Evolutionary conservation across 1,140 invertebrate genomes (phyloP).

Genomic region (Drosophila nasuta): DNA sequence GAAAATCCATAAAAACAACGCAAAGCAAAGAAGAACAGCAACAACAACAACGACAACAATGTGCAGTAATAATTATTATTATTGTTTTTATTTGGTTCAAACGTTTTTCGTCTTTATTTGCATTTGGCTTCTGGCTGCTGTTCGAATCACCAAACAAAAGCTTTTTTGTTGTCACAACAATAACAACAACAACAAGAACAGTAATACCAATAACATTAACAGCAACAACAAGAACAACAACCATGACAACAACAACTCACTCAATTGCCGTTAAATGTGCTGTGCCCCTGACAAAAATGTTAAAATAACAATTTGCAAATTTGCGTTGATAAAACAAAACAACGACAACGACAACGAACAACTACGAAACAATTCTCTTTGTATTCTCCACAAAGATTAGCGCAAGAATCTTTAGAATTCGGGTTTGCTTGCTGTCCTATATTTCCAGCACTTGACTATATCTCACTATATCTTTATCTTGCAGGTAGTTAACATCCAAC

Average conservation of each 20-base stretch:
- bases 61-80: conserved; percentile 33
- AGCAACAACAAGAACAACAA: background rate
- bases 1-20: conserved; percentile 69
- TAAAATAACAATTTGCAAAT: conserved; percentile 3
- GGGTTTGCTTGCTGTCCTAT: background rate
- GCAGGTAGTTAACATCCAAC: too few species aligned
- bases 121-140: conserved; percentile 21
- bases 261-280: conserved; percentile 19
- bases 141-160: conserved; percentile 22
- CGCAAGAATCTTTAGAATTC: background rate
- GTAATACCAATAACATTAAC: background rate
- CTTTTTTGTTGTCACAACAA: conserved; percentile 15
- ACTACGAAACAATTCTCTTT: background rate
- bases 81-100: conserved; percentile 40
- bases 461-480: too few species aligned
- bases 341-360: background rate
- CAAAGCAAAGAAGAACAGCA: conserved; percentile 32
- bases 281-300: conserved; percentile 29
- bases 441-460: too few species aligned
- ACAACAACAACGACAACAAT: conserved; percentile 29
- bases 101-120: conserved; percentile 38
- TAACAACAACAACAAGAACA: conserved; percentile 1
- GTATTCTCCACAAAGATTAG: background rate
- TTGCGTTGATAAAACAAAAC: conserved; percentile 5
- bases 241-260: conserved; percentile 4